These are phyloP conservation scores for Caenorhabditis auriculariae DNA, from an alignment of 2,888 invertebrate genomes.

Conservation along the genomic window DNA sequence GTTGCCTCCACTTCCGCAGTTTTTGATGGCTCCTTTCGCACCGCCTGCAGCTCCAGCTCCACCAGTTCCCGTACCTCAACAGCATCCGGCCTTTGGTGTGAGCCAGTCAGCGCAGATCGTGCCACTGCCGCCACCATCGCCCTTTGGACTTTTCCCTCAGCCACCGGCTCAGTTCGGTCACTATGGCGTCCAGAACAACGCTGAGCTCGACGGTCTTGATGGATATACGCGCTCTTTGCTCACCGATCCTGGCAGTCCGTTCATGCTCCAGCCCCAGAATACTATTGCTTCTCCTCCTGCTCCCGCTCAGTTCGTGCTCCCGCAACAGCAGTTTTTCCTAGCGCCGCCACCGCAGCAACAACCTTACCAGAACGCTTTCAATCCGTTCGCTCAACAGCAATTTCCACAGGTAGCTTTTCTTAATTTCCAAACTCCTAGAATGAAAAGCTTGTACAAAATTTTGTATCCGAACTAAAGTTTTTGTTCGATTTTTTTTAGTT, in stretches of 20 bases:
- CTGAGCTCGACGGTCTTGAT: slow-evolving; percentile 14
- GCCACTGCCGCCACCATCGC: slow-evolving; percentile 10
- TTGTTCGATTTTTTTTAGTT: too few relatives aligned
- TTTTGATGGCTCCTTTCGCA: slow-evolving; percentile 11
- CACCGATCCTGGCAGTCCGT: slow-evolving; percentile 23
- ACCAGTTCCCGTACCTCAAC: slow-evolving; percentile 10
- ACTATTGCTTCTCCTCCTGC: slow-evolving; percentile 16
- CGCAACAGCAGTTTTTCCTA: slow-evolving; percentile 9
- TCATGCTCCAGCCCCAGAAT: slow-evolving; percentile 8
- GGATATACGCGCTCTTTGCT: slow-evolving; percentile 18
- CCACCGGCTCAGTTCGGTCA: slow-evolving; percentile 11
- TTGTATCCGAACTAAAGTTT: too few relatives aligned
- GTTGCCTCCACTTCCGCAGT: slow-evolving; percentile 25
- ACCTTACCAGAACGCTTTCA: background rate
- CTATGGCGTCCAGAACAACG: slow-evolving; percentile 7
- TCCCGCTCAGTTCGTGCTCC: too few relatives aligned
- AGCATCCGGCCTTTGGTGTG: slow-evolving; percentile 9
- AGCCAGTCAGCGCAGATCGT: slow-evolving; percentile 10
- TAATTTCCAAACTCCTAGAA: too few relatives aligned
- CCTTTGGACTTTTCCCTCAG: slow-evolving; percentile 17
- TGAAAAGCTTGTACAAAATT: too few relatives aligned
- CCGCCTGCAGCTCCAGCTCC: slow-evolving; percentile 10
- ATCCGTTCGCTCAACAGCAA: background rate
- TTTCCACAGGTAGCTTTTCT: slow-evolving; percentile 4
- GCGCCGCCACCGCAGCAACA: background rate